A percentile compares a stretch with the other conserved stretches of the same genome.
Evolutionary conservation across 1,140 invertebrate species (phyloP).

Genomic region (Drosophila bocqueti): DNA sequence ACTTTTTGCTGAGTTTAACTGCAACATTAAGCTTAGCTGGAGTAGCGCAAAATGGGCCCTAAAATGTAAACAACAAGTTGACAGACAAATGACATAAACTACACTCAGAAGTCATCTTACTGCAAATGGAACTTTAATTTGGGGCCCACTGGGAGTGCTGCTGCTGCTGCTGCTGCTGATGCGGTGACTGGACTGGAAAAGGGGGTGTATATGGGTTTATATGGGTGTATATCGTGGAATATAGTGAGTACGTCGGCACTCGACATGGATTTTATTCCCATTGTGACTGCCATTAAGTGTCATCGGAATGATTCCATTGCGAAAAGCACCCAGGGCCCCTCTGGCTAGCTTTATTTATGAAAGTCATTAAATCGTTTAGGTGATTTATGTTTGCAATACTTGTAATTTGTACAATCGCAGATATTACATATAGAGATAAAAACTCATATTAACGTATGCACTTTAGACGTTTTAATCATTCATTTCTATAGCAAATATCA

Average conservation of each 20-base stretch:
- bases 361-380: slow-evolving; percentile 35
- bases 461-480: neutral
- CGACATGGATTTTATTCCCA: slow-evolving; percentile 40
- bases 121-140: slow-evolving; percentile 46
- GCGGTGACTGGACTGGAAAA: too few species aligned
- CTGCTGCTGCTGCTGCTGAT: neutral
- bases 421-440: neutral
- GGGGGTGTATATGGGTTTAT: neutral
- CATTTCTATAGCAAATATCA: too few species aligned
- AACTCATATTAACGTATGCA: neutral
- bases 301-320: slow-evolving; percentile 18
- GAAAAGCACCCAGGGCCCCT: neutral
- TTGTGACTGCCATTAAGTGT: slow-evolving; percentile 41
- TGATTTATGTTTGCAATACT: slow-evolving; percentile 14
- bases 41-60: slow-evolving; percentile 42
- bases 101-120: slow-evolving; percentile 44
- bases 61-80: slow-evolving; percentile 49
- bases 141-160: neutral
- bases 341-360: slow-evolving; percentile 39
- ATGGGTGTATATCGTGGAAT: neutral
- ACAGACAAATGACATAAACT: slow-evolving; percentile 48
- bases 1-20: slow-evolving; percentile 39
- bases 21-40: slow-evolving; percentile 47
- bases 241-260: slow-evolving; percentile 5
- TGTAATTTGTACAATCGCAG: slow-evolving; percentile 13